A percentile compares a stretch with the other conserved stretches of the same genome.
These are phyloP conservation scores for Actinopyga echinites DNA, from an alignment of 53 echinoderm and acorn worm genomes.

Conservation along the genomic window DNA sequence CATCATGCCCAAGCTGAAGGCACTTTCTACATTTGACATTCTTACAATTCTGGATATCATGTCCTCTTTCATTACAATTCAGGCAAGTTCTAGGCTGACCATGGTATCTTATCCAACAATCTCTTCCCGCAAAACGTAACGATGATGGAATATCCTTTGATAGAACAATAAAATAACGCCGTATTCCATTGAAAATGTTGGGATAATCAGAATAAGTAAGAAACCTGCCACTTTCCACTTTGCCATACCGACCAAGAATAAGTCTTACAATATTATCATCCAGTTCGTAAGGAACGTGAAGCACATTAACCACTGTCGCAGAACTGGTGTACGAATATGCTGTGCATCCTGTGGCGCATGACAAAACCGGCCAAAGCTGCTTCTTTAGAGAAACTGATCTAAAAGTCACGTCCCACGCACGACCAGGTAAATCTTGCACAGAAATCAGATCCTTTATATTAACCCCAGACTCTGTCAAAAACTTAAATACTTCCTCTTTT, in stretches of 20 bases:
- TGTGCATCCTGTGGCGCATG: background rate
- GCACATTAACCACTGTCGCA: constrained; percentile 18
- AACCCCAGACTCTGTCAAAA: background rate
- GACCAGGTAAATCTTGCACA: background rate
- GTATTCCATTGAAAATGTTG: constrained; percentile 37
- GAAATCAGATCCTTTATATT: background rate
- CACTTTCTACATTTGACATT: background rate
- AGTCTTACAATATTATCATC: constrained; percentile 40
- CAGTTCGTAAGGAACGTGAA: constrained; percentile 39
- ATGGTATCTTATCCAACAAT: constrained; percentile 44
- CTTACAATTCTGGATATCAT: constrained; percentile 18
- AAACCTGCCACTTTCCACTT: constrained; percentile 26
- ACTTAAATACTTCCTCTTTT: background rate
- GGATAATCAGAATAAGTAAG: constrained; percentile 13
- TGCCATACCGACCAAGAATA: constrained; percentile 30
- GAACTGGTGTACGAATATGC: background rate
- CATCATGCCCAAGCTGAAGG: background rate
- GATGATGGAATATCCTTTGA: constrained; percentile 32
- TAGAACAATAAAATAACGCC: constrained; percentile 40
- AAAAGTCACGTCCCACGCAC: constrained; percentile 33
- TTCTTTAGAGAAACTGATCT: constrained; percentile 4
- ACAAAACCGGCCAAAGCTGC: background rate
- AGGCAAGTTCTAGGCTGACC: constrained; percentile 40
- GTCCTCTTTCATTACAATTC: constrained; percentile 13
- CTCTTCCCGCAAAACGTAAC: constrained; percentile 40